Conservation (phyloP, 1,140 invertebrate species). For the Pemphigus obesinymphae region DNA sequence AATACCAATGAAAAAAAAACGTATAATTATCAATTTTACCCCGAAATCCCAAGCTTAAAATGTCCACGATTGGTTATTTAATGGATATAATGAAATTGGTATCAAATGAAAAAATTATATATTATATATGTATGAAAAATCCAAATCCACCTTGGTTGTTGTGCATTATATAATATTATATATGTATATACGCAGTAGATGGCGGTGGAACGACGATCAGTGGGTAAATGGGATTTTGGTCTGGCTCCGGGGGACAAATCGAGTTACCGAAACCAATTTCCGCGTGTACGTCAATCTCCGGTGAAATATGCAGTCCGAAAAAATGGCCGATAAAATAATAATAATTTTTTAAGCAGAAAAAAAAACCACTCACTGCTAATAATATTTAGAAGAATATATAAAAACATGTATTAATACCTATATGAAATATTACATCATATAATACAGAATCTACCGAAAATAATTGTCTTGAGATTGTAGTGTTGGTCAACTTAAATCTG, state of each 20-base stretch:
- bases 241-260: not conserved
- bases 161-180: not conserved
- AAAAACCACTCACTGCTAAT: too few species aligned
- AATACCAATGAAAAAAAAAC: too few species aligned
- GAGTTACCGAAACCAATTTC: slow-evolving; percentile 30
- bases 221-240: not conserved
- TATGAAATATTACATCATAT: not conserved
- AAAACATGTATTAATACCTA: not conserved
- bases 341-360: not conserved
- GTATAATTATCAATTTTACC: not conserved
- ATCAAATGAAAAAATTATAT: not conserved
- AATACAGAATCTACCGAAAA: too few species aligned
- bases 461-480: too few species aligned
- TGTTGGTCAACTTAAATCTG: too few species aligned
- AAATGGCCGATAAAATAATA: not conserved
- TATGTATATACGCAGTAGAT: too few species aligned
- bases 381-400: too few species aligned
- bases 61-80: not conserved
- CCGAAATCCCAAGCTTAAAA: not conserved
- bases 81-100: not conserved
- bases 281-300: slow-evolving; percentile 21
- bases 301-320: slow-evolving; percentile 2
- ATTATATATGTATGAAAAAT: too few species aligned
- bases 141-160: not conserved
- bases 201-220: too few species aligned